phyloP scores from a whole-genome alignment of 2,888 invertebrate species.

The Andrena dorsata region DNA sequence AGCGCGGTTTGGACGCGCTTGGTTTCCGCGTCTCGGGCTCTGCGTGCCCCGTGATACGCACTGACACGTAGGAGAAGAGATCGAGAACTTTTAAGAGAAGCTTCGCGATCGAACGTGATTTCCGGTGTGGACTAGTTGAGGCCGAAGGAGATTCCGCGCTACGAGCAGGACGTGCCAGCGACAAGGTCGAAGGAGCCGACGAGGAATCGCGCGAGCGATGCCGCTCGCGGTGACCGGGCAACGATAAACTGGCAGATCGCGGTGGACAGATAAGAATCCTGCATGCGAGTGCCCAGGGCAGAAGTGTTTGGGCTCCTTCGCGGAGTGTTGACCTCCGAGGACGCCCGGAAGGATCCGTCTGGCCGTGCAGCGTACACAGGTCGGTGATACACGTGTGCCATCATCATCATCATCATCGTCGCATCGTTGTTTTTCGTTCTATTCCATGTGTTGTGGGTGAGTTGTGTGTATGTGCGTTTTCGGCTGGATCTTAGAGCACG shows the following conservation, averaged over 20 bases:
- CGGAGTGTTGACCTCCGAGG: conserved; percentile 76
- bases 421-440: conserved; percentile 46
- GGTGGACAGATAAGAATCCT: conserved; percentile 59
- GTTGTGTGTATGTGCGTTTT: conserved; percentile 55
- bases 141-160: neutral
- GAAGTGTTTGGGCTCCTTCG: conserved; percentile 78
- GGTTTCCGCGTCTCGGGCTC: conserved; percentile 45
- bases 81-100: neutral
- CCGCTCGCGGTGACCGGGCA: conserved; percentile 41
- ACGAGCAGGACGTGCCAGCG: neutral
- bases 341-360: conserved; percentile 74
- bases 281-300: conserved; percentile 81
- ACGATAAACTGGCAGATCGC: conserved; percentile 51
- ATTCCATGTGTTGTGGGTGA: conserved; percentile 62
- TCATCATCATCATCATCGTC: conserved; percentile 47
- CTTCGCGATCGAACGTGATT: neutral
- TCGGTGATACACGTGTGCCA: conserved; percentile 75
- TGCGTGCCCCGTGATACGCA: conserved; percentile 26
- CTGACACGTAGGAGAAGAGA: conserved; percentile 2
- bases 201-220: conserved; percentile 45
- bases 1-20: conserved; percentile 39
- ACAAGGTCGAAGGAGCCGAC: neutral
- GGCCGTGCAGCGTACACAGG: conserved; percentile 76
- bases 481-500: conserved; percentile 43
- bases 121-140: conserved; percentile 2